Conservation (phyloP, 2,797 vertebrate genomes). For the Philypnodon macrostomus region DNA sequence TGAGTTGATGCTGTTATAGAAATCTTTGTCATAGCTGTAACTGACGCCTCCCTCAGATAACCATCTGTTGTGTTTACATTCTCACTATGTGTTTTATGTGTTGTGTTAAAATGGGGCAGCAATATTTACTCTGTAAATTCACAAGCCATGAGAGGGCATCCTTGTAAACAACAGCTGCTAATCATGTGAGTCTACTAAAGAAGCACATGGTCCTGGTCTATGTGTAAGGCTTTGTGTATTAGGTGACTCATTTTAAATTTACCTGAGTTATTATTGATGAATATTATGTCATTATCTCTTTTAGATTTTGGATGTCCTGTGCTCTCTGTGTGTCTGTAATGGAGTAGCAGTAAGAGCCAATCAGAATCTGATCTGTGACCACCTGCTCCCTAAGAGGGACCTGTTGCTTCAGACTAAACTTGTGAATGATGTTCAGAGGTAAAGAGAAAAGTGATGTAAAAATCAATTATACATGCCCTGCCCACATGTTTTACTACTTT, state of each 20-base stretch:
- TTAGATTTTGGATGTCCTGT: constrained; percentile 94
- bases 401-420: constrained; percentile 92
- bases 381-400: constrained; percentile 92
- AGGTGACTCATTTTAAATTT: too few species aligned
- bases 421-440: constrained; percentile 98
- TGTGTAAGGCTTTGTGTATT: too few species aligned
- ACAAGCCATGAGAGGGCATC: constrained; percentile 29
- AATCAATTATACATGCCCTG: too few species aligned
- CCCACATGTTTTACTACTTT: too few species aligned
- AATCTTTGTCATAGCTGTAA: constrained; percentile 13
- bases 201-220: constrained; percentile 22
- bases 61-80: constrained; percentile 25
- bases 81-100: constrained; percentile 27
- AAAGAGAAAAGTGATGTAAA: constrained; percentile 9
- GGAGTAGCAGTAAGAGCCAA: constrained; percentile 96
- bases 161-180: constrained; percentile 55
- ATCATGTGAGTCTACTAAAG: constrained; percentile 27
- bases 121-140: constrained; percentile 40
- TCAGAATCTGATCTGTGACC: constrained; percentile 97
- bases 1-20: neutral
- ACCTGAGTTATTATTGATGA: neutral
- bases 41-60: constrained; percentile 3
- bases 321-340: constrained; percentile 96
- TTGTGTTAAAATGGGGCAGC: constrained; percentile 26
- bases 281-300: constrained; percentile 2